These are phyloP conservation scores for Hemiscyllium ocellatum DNA, from an alignment of 2,113 vertebrate genomes.

Conservation along the genomic window DNA sequence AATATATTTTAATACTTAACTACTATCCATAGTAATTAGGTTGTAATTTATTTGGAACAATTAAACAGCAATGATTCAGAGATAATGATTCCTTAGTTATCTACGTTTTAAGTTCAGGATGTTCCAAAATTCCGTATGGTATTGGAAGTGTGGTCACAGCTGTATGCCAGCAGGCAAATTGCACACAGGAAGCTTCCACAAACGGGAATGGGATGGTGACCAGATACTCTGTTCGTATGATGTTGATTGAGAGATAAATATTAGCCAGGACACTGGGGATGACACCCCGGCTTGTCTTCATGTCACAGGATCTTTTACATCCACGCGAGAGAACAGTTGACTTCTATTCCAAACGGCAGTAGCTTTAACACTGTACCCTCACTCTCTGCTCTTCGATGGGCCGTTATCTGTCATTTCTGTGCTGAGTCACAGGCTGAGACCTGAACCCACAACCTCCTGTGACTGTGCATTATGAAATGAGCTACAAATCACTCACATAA, in stretches of 20 bases:
- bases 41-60: background rate
- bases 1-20: conserved; percentile 37
- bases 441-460: too few relatives aligned
- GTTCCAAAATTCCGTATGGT: too few relatives aligned
- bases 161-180: too few relatives aligned
- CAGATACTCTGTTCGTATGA: too few relatives aligned
- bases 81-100: background rate
- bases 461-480: too few relatives aligned
- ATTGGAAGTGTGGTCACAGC: too few relatives aligned
- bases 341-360: background rate
- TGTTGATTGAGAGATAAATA: background rate
- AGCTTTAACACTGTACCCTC: background rate
- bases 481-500: too few relatives aligned
- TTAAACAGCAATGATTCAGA: background rate
- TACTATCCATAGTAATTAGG: background rate
- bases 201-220: too few relatives aligned
- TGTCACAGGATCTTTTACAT: background rate
- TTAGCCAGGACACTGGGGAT: background rate
- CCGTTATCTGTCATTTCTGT: too few relatives aligned
- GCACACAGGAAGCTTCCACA: too few relatives aligned
- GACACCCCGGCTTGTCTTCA: background rate
- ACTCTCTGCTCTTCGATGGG: background rate
- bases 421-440: too few relatives aligned
- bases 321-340: background rate
- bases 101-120: background rate